phyloP scores from a whole-genome alignment of 2,888 invertebrate species.

The Agrilus mali region DNA sequence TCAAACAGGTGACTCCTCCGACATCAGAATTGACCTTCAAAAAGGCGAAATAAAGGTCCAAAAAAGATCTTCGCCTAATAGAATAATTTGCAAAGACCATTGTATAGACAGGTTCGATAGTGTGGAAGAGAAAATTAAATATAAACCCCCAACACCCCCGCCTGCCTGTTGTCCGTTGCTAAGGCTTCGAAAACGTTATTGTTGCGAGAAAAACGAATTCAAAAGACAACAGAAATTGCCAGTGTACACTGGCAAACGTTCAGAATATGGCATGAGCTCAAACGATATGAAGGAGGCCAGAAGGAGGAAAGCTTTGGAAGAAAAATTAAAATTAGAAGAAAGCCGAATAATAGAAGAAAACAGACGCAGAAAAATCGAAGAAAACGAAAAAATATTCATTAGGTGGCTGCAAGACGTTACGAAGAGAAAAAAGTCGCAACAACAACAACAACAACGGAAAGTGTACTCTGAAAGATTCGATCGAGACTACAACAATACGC shows the following conservation, averaged over 20 bases:
- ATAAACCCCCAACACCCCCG: conserved; percentile 5
- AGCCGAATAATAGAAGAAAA: conserved; percentile 33
- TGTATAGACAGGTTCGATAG: conserved; percentile 26
- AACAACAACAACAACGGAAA: conserved; percentile 1
- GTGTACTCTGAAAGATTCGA: background rate
- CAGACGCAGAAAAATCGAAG: conserved; percentile 24
- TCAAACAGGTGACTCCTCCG: background rate
- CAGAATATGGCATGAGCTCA: conserved; percentile 40
- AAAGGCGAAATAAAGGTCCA: background rate
- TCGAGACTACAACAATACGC: background rate
- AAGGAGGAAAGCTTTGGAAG: conserved; percentile 28
- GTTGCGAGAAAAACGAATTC: conserved; percentile 32
- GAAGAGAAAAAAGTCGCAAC: conserved; percentile 15
- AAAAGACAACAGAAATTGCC: conserved; percentile 33
- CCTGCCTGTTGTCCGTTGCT: conserved; percentile 25
- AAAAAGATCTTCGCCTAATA: background rate
- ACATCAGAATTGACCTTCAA: background rate
- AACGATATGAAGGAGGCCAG: conserved; percentile 33
- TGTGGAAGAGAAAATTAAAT: conserved; percentile 20
- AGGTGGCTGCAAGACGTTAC: conserved; percentile 37
- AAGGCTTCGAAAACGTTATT: conserved; percentile 27
- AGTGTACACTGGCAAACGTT: conserved; percentile 38
- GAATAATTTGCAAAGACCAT: conserved; percentile 28
- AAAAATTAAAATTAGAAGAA: conserved; percentile 33
- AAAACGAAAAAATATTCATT: conserved; percentile 41